These are phyloP conservation scores for Triops longicaudatus DNA, from an alignment of 1,140 invertebrate genomes.

Conservation along the genomic window DNA sequence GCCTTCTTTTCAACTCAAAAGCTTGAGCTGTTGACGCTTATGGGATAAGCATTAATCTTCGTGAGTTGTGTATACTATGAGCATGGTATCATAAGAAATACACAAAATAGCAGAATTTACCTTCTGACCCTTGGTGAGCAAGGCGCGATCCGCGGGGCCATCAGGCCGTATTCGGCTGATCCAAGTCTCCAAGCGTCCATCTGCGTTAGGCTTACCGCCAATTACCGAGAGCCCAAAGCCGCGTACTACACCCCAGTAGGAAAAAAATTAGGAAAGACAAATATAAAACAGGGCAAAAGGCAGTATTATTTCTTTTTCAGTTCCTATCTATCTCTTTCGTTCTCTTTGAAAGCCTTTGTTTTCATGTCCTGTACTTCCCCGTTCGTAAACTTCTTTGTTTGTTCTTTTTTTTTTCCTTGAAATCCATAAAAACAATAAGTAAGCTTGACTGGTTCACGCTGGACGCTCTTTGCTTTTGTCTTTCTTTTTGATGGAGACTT, in stretches of 20 bases:
- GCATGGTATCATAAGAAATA: neutral
- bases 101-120: neutral
- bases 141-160: constrained; percentile 74
- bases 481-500: neutral
- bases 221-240: constrained; percentile 89
- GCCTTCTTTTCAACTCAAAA: too few relatives aligned
- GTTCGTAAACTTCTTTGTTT: too few relatives aligned
- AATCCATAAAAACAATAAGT: neutral
- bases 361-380: too few relatives aligned
- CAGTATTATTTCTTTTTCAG: neutral
- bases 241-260: neutral
- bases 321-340: neutral
- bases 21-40: too few relatives aligned
- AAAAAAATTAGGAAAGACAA: neutral
- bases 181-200: constrained; percentile 76
- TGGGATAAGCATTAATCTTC: too few relatives aligned
- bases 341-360: neutral
- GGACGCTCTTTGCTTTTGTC: neutral
- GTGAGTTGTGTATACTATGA: too few relatives aligned
- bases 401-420: too few relatives aligned
- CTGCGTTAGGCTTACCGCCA: constrained; percentile 71
- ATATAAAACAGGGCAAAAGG: neutral
- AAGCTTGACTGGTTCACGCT: neutral
- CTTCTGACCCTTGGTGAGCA: neutral
- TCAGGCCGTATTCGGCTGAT: constrained; percentile 84